Evolutionary conservation across 2,113 vertebrate genomes (phyloP).

Genomic region (Sinocyclocheilus grahami): DNA sequence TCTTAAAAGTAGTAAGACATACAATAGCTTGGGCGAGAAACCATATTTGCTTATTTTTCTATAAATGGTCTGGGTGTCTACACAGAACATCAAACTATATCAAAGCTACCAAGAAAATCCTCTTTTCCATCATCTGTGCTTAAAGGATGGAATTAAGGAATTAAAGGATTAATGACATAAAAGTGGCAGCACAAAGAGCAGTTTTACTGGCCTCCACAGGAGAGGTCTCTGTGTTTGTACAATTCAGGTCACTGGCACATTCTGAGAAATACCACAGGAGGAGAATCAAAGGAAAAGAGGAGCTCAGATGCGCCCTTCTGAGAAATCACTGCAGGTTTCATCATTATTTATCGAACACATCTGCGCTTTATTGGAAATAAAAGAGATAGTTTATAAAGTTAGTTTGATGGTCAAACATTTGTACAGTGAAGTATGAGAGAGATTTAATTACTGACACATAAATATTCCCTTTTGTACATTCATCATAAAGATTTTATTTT

Average conservation of each 20-base stretch:
- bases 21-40: background rate
- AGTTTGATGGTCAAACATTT: background rate
- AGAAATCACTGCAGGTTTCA: constrained; percentile 19
- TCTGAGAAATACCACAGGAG: constrained; percentile 52
- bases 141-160: too few species aligned
- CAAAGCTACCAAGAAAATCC: background rate
- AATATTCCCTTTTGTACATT: background rate
- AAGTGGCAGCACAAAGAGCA: background rate
- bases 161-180: background rate
- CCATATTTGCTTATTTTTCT: background rate
- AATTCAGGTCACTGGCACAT: constrained; percentile 12
- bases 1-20: background rate
- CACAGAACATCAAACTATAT: background rate
- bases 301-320: constrained; percentile 11
- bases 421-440: background rate
- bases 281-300: background rate
- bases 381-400: background rate
- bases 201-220: constrained; percentile 18
- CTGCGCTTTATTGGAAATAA: background rate
- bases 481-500: too few species aligned
- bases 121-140: background rate
- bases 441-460: background rate
- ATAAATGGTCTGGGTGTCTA: background rate
- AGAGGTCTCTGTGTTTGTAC: constrained; percentile 31
- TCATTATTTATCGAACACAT: background rate